These are phyloP conservation scores for Phengaris alcon DNA, from an alignment of 2,888 invertebrate genomes.

Conservation along the genomic window DNA sequence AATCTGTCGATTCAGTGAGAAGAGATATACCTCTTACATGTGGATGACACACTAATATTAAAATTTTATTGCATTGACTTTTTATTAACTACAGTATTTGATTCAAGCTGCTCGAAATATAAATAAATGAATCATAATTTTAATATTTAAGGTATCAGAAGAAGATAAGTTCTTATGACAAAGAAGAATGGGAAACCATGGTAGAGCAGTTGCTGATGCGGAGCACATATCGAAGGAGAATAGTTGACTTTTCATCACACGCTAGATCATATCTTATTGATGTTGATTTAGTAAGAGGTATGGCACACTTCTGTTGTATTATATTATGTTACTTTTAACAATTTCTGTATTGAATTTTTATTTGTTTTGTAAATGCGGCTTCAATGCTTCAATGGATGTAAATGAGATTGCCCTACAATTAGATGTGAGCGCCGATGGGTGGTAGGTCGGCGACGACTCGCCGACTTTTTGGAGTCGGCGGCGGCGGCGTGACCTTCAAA, in stretches of 20 bases:
- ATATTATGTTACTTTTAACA: not conserved
- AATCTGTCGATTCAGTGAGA: not conserved
- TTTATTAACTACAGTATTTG: too few relatives aligned
- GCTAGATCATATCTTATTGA: conserved; percentile 96
- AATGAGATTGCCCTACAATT: too few relatives aligned
- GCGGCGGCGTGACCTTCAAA: too few relatives aligned
- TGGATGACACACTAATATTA: too few relatives aligned
- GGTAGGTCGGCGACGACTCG: too few relatives aligned
- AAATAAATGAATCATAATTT: not conserved
- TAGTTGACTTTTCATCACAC: conserved; percentile 90
- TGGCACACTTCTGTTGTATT: not conserved
- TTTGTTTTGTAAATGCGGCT: too few relatives aligned
- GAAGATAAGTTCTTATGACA: conserved; percentile 97
- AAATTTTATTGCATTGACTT: too few relatives aligned
- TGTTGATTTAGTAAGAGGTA: conserved; percentile 96
- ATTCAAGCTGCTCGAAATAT: not conserved
- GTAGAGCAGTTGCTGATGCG: conserved; percentile 86
- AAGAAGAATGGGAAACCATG: conserved; percentile 97
- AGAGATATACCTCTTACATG: too few relatives aligned
- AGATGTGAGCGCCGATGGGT: too few relatives aligned
- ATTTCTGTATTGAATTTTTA: too few relatives aligned
- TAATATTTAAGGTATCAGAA: conserved; percentile 88
- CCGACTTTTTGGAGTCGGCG: too few relatives aligned
- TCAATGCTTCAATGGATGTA: too few relatives aligned
- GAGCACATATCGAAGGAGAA: conserved; percentile 79